Evolutionary conservation across 2,888 invertebrate genomes (phyloP).

Genomic region (Sthenelais limicola): DNA sequence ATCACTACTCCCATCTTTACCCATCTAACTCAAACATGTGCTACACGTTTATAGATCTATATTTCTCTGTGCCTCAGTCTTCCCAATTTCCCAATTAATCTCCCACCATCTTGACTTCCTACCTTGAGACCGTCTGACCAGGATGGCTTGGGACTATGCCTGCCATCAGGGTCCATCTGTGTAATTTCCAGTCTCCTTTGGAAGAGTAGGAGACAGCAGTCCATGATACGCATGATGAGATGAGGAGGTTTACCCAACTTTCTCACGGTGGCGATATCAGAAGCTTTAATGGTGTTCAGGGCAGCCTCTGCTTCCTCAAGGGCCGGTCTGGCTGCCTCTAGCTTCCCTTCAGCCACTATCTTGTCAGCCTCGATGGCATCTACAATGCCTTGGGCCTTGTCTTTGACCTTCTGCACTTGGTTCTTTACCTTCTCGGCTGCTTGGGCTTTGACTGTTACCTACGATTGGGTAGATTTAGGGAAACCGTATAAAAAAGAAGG

Average conservation of each 20-base stretch:
- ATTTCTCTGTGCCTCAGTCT: too few species aligned
- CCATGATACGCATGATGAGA: constrained; percentile 73
- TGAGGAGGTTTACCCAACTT: constrained; percentile 72
- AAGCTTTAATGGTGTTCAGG: constrained; percentile 74
- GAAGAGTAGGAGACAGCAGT: constrained; percentile 71
- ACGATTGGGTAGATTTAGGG: background rate
- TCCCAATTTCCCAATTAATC: too few species aligned
- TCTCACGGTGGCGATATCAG: constrained; percentile 71
- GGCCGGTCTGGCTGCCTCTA: constrained; percentile 71
- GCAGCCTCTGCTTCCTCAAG: constrained; percentile 72
- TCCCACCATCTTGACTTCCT: too few species aligned
- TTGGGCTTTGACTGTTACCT: constrained; percentile 69
- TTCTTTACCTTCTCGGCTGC: constrained; percentile 73
- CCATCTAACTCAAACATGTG: too few species aligned
- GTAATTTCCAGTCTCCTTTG: constrained; percentile 63
- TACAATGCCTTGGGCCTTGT: constrained; percentile 72
- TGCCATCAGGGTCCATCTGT: constrained; percentile 66
- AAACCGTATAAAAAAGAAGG: too few species aligned
- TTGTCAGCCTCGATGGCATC: constrained; percentile 70
- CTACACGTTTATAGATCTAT: too few species aligned
- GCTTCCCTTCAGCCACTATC: constrained; percentile 68
- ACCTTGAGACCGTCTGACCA: constrained; percentile 72
- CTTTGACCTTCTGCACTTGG: constrained; percentile 73
- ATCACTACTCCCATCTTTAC: too few species aligned
- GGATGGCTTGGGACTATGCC: constrained; percentile 67